A percentile compares a stretch with the other conserved stretches of the same genome.
Conservation (phyloP, 2,113 vertebrate genomes). For the Rhinolophus ferrumequinum region DNA sequence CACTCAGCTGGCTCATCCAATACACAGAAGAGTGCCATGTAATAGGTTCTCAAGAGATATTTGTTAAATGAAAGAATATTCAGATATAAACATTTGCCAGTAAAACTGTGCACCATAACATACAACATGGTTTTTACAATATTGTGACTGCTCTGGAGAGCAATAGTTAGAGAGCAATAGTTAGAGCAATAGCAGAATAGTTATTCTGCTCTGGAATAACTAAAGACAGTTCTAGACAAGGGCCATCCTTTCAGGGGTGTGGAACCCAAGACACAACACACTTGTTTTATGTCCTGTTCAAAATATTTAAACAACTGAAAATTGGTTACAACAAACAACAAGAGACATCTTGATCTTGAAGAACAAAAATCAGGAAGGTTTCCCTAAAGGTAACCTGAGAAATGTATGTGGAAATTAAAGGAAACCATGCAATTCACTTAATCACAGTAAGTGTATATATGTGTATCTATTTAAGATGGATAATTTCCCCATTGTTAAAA, state of each 20-base stretch:
- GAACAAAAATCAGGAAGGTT: background rate
- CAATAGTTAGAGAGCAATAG: too few species aligned
- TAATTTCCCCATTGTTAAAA: background rate
- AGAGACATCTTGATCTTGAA: background rate
- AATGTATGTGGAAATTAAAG: background rate
- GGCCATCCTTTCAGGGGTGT: background rate
- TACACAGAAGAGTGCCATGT: background rate
- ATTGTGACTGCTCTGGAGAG: background rate
- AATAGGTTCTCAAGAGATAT: background rate
- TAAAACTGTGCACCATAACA: background rate
- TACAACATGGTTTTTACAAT: background rate
- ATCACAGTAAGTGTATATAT: background rate
- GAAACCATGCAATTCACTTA: background rate
- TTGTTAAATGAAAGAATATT: background rate
- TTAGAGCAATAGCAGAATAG: too few species aligned
- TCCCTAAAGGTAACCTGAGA: background rate
- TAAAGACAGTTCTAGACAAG: background rate
- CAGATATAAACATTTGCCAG: background rate
- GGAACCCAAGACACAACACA: background rate
- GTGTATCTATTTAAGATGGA: background rate
- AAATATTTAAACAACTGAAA: conserved; percentile 46
- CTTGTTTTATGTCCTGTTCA: background rate
- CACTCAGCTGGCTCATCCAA: background rate
- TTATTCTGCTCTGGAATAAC: background rate
- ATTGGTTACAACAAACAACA: conserved; percentile 5